Base-by-base conservation (phyloP, 2,888 invertebrate genomes). In the Parnassius apollo region DNA sequence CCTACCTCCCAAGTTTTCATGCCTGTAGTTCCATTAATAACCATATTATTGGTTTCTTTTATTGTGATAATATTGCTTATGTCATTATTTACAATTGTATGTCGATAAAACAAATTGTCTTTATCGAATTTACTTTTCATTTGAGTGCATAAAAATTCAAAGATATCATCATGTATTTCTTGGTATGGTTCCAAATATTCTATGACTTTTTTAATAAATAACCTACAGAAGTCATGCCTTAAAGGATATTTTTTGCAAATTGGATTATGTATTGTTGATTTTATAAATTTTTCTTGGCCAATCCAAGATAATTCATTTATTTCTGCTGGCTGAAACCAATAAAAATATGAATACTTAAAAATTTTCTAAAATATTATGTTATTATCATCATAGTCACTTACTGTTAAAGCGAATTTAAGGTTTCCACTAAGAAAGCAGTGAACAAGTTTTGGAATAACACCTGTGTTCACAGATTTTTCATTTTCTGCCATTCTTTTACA, bases 1-100 rank as follows among this genome's bases (percentile, higher is more conserved):
- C 45, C 62, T 85, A 95, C 95, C 93, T 96, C 95, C 96, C 96
- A 96, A 72, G 94, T 95, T 70, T 94, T 94, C 70, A 96, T 87
- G 42, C 96, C 96, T 13, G 96, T 97, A 22, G 96, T 96, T 42
- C 96, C 96, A 80, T 95, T 93, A 0, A 95, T 93, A 69, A 96
- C 95, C 76, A 96, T 93, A 76, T 93, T 94, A 62, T 91, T 93
- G 64, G 94, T 95, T 83, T 96, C 96, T 70, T 93, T 93, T 58
- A 96, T 82, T 12, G 93, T 94, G 45, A 96, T 82, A 46, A 86
- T 78, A 67, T 77, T 80, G 69, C 63, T 70, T 50, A 78, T 65
- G 61, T 84, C 75, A 63, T 87, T 75, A 45, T 82, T 75, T 61
- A 94, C 73, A 50, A 91, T 60, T 79, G 95, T 96, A 81, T 96